These are phyloP conservation scores for Tamias sibiricus DNA, from an alignment of 2,113 vertebrate genomes.

Conservation along the genomic window DNA sequence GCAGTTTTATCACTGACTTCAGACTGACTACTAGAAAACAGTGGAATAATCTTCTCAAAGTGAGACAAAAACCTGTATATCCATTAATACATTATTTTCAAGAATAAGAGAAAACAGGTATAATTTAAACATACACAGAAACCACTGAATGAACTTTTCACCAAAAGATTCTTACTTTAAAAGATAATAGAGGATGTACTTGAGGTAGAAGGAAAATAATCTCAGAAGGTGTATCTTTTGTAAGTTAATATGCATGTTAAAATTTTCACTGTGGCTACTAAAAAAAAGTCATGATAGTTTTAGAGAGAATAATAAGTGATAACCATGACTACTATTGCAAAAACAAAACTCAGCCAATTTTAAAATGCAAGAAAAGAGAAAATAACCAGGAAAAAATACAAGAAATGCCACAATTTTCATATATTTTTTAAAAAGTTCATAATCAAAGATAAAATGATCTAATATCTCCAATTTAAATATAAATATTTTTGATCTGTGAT, in stretches of 20 bases:
- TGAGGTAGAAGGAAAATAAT: not conserved
- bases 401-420: not conserved
- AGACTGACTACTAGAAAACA: not conserved
- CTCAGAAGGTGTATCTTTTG: not conserved
- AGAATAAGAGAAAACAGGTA: not conserved
- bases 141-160: not conserved
- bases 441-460: not conserved
- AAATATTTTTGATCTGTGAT: not conserved
- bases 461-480: not conserved
- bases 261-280: not conserved
- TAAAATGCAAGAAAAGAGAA: constrained; percentile 25
- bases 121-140: not conserved
- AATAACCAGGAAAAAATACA: not conserved
- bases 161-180: not conserved
- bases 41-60: not conserved
- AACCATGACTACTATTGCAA: not conserved
- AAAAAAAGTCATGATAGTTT: not conserved
- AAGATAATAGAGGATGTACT: not conserved
- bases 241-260: not conserved
- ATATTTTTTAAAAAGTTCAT: not conserved
- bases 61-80: too few relatives aligned
- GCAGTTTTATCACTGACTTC: not conserved
- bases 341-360: not conserved
- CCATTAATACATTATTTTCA: not conserved
- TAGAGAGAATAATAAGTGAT: not conserved